Base-by-base conservation (phyloP, 2,888 invertebrate genomes). In the Scaptomyza reducta region DNA sequence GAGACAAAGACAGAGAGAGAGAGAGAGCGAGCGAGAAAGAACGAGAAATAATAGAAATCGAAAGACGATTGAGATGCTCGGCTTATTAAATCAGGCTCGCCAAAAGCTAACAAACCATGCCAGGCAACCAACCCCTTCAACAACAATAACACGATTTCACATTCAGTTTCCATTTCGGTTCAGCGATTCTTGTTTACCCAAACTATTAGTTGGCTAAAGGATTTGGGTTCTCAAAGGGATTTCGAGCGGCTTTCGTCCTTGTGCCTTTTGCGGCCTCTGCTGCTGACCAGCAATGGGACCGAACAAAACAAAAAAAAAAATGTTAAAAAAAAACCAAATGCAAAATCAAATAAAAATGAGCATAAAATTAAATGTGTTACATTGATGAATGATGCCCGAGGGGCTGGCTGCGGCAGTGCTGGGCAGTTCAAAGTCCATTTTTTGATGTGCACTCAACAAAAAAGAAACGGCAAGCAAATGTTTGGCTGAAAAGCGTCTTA, bases 331-430 rank as follows among this genome's bases (percentile, higher is more conserved):
- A 22, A 40, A 27, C 46, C n/a, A 68, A 73, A 70, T 85, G 70
- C 68, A 79, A 79, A 76, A 70, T 79, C 71, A 74, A 86, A 84
- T 86, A 84, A 86, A 88, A 88, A 84, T 89, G 82, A 85, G 79
- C 83, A 87, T 90, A 89, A 90, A 90, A 89, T 83, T 87, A 89
- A 89, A 90, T 90, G 88, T 79, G 81, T 80, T 81, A 83, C 81
- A 88, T 87, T 89, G 88, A 89, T 87, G 83, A 76, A 83, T 82
- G 83, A 70, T 11, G 9, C 50, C 46, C 31, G 5, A 14, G 31
- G 16, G 55, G 41, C 7, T 14, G n/a, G 29, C 7, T 27, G 4
- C 10, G 27, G 7, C 31, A 22, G 38, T 27, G 11, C 9, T 40
- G 35, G 42, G 9, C 44, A 25, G 57, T 16, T 35, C 11, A 6